These are phyloP conservation scores for Argyrosomus regius DNA, from an alignment of 2,797 vertebrate species.

Conservation along the genomic window DNA sequence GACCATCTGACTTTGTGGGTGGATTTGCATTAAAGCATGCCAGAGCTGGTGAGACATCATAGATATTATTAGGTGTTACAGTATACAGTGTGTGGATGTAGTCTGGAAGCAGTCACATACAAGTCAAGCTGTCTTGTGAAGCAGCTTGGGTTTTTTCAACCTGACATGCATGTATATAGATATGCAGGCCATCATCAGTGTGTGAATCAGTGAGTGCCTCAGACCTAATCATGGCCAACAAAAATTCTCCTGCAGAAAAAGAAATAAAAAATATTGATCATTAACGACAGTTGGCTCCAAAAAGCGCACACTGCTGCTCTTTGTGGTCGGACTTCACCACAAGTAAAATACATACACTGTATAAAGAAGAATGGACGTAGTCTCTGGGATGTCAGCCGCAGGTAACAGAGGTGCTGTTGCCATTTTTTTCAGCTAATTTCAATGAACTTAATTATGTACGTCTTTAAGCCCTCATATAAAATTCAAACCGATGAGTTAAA, in stretches of 20 bases:
- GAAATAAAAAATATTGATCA: slow-evolving; percentile 1
- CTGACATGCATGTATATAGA: neutral
- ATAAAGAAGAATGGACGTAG: too few species aligned
- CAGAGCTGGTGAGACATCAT: neutral
- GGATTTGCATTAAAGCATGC: slow-evolving; percentile 21
- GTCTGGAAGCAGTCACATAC: neutral
- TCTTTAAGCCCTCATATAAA: too few species aligned
- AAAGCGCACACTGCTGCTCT: neutral
- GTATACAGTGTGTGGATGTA: neutral
- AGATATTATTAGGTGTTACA: slow-evolving; percentile 12
- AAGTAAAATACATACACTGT: neutral
- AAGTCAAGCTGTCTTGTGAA: neutral
- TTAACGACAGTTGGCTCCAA: neutral
- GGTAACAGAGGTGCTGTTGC: too few species aligned
- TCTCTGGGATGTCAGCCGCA: too few species aligned
- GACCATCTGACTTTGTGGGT: slow-evolving; percentile 29
- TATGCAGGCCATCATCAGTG: neutral
- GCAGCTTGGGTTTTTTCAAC: neutral
- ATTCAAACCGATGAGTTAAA: too few species aligned
- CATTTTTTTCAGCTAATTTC: too few species aligned
- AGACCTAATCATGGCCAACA: neutral
- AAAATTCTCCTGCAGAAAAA: slow-evolving; percentile 1
- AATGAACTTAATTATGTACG: too few species aligned
- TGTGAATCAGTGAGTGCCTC: neutral
- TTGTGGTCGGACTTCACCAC: neutral